Evolutionary conservation across 2,797 vertebrate species (phyloP).

Genomic region (Danio aesculapii): DNA sequence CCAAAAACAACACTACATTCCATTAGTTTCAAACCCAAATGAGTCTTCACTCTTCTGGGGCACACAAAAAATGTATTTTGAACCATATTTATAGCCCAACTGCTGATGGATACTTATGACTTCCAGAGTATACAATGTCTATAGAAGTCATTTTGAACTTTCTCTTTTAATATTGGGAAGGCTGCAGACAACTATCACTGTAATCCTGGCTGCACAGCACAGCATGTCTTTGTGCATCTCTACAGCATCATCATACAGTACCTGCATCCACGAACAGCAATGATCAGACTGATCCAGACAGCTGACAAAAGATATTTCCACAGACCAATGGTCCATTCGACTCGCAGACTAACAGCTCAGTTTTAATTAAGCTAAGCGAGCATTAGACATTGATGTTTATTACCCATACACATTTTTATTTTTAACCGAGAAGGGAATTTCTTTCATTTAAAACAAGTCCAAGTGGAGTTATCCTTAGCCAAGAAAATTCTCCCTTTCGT

Average conservation of each 20-base stretch:
- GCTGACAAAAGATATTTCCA: conserved; percentile 36
- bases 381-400: conserved; percentile 11
- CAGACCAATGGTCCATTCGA: conserved; percentile 10
- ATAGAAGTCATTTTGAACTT: too few relatives aligned
- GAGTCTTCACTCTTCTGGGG: too few relatives aligned
- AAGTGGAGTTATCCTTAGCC: background rate
- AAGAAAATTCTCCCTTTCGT: background rate
- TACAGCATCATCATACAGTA: background rate
- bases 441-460: background rate
- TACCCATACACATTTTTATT: background rate
- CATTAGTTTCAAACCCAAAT: too few relatives aligned
- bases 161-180: background rate
- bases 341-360: background rate
- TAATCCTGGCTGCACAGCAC: background rate
- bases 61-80: too few relatives aligned
- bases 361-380: conserved; percentile 15
- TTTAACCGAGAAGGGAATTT: background rate
- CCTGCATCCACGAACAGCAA: conserved; percentile 4
- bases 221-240: conserved; percentile 13
- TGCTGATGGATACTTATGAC: too few relatives aligned
- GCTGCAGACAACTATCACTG: background rate
- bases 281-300: conserved; percentile 27
- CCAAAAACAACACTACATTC: too few relatives aligned
- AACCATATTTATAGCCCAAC: too few relatives aligned
- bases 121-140: too few relatives aligned